Conservation (phyloP, 2,888 invertebrate species). For the Sicus ferrugineus region DNA sequence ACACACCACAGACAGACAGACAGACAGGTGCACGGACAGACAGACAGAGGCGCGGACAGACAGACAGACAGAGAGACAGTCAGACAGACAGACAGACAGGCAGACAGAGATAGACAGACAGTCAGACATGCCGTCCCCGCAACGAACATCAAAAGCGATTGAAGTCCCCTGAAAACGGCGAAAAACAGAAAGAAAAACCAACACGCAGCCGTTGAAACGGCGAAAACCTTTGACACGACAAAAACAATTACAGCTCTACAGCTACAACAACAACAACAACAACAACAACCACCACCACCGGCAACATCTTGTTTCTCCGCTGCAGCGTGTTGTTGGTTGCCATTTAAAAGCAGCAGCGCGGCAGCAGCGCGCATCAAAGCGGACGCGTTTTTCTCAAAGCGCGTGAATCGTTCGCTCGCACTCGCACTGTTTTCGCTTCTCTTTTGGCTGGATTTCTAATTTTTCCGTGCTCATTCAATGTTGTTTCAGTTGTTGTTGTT, state of each 20-base stretch:
- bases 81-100: conserved; percentile 6
- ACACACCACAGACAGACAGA: neutral
- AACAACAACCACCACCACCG: neutral
- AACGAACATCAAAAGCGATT: conserved; percentile 11
- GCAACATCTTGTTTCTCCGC: too few relatives aligned
- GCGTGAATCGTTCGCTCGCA: too few relatives aligned
- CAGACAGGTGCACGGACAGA: conserved; percentile 1
- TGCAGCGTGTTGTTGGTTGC: too few relatives aligned
- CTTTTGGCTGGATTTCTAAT: conserved; percentile 8
- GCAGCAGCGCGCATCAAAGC: conserved; percentile 10
- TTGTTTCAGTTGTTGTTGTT: conserved; percentile 8
- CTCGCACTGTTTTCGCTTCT: conserved; percentile 20
- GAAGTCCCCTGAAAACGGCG: conserved; percentile 10
- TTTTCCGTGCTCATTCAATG: neutral
- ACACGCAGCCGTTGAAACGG: too few relatives aligned
- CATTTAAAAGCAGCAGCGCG: neutral
- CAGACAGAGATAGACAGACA: neutral
- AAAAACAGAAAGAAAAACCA: too few relatives aligned
- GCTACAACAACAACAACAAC: conserved; percentile 7
- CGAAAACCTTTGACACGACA: too few relatives aligned
- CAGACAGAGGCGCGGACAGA: neutral
- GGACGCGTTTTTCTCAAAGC: too few relatives aligned
- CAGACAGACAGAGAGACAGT: neutral
- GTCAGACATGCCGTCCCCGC: too few relatives aligned
- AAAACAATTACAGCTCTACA: too few relatives aligned